Conservation (phyloP, 2,113 vertebrate species). For the Tiliqua scincoides region DNA sequence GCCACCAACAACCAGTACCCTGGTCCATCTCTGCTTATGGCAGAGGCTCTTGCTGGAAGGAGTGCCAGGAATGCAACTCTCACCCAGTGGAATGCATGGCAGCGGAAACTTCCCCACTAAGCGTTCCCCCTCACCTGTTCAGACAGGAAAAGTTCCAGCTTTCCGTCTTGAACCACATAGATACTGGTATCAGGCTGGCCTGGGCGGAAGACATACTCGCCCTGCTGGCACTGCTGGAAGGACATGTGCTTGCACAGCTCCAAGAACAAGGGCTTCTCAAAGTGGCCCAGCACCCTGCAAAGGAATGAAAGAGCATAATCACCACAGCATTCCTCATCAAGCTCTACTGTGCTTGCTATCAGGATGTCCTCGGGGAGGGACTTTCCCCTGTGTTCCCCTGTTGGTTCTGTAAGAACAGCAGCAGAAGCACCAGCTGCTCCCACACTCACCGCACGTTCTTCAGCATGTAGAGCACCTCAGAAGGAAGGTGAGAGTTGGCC, state of each 20-base stretch:
- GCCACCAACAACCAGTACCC: not conserved
- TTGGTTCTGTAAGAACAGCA: not conserved
- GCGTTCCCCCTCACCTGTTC: slow-evolving; percentile 75
- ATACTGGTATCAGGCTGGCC: slow-evolving; percentile 93
- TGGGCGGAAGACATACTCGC: slow-evolving; percentile 89
- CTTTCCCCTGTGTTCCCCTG: not conserved
- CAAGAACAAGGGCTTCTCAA: slow-evolving; percentile 94
- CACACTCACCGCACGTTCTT: slow-evolving; percentile 91
- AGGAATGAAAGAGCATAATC: not conserved
- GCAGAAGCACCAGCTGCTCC: not conserved
- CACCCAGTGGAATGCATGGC: not conserved
- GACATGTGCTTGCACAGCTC: slow-evolving; percentile 96
- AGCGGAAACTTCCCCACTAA: not conserved
- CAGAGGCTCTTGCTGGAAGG: not conserved
- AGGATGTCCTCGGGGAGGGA: not conserved
- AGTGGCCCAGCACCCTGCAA: slow-evolving; percentile 92
- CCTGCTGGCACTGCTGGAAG: slow-evolving; percentile 89
- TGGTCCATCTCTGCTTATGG: not conserved
- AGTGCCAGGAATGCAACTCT: not conserved
- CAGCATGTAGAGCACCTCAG: slow-evolving; percentile 97
- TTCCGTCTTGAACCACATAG: slow-evolving; percentile 94
- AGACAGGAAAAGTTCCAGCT: slow-evolving; percentile 91
- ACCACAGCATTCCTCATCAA: not conserved
- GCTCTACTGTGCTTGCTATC: not conserved
- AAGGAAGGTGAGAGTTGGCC: slow-evolving; percentile 93